These are phyloP conservation scores for Hippocampus barbouri DNA, from an alignment of 2,113 vertebrate species.

Conservation along the genomic window DNA sequence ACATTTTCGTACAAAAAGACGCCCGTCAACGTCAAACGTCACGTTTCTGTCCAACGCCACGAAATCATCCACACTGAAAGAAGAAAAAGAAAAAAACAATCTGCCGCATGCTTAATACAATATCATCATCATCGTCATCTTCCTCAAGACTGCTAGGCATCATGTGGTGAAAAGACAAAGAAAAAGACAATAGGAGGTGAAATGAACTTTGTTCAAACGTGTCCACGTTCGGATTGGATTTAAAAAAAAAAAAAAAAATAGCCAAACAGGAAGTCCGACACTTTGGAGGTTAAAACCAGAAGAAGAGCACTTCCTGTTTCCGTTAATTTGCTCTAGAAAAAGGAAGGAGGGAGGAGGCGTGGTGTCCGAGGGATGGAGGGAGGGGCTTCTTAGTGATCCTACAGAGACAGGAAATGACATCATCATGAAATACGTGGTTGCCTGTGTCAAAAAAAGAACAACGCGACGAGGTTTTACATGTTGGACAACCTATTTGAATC, in stretches of 20 bases:
- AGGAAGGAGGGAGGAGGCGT: constrained; percentile 80
- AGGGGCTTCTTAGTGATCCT: constrained; percentile 86
- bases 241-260: constrained; percentile 55
- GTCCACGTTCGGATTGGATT: constrained; percentile 65
- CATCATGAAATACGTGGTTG: not conserved
- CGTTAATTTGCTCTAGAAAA: constrained; percentile 73
- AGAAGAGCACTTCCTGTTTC: constrained; percentile 68
- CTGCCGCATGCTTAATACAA: constrained; percentile 66
- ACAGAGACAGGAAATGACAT: constrained; percentile 39
- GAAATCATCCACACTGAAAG: constrained; percentile 68
- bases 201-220: constrained; percentile 74
- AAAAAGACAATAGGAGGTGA: not conserved
- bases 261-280: constrained; percentile 38
- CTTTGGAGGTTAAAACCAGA: constrained; percentile 73
- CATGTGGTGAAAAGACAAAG: constrained; percentile 8
- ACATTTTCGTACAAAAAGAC: not conserved
- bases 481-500: not conserved
- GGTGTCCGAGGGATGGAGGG: constrained; percentile 82
- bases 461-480: no score
- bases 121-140: constrained; percentile 54
- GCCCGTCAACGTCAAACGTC: constrained; percentile 9
- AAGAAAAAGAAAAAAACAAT: constrained; percentile 53
- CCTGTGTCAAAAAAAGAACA: not conserved
- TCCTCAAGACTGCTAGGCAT: constrained; percentile 91
- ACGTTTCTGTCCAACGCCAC: constrained; percentile 62